Conservation (phyloP, 2,113 vertebrate species). For the Brienomyrus longianalis region DNA sequence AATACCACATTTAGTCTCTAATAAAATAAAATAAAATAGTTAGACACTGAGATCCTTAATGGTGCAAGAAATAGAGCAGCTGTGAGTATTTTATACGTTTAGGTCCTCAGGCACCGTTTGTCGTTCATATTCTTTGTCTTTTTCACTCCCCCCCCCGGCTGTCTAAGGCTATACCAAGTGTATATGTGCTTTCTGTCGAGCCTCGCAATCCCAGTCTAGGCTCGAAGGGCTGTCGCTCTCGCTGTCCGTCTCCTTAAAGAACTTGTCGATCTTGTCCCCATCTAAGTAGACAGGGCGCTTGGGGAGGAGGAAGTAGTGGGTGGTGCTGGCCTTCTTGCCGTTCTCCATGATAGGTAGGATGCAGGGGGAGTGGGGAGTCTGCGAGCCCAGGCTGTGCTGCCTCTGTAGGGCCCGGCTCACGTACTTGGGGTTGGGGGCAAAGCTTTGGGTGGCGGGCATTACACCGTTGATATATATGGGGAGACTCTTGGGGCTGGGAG, state of each 20-base stretch:
- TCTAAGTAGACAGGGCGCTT: constrained; percentile 68
- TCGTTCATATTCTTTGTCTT: neutral
- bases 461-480: constrained; percentile 90
- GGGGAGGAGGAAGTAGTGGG: constrained; percentile 91
- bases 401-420: constrained; percentile 83
- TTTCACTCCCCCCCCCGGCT: constrained; percentile 21
- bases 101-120: neutral
- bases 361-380: constrained; percentile 61
- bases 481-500: constrained; percentile 85
- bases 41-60: constrained; percentile 11
- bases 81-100: neutral
- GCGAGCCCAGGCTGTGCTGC: constrained; percentile 70
- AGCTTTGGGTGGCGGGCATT: constrained; percentile 97
- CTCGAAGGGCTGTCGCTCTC: constrained; percentile 33
- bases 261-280: constrained; percentile 69
- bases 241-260: constrained; percentile 66
- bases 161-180: constrained; percentile 25
- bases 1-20: neutral
- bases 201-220: constrained; percentile 43
- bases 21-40: neutral
- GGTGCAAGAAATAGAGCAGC: neutral
- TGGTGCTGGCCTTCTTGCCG: constrained; percentile 83
- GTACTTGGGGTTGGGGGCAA: constrained; percentile 92
- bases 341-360: constrained; percentile 94
- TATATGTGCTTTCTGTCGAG: constrained; percentile 32